These are phyloP conservation scores for Ctenodactylus gundi DNA, from an alignment of 2,113 vertebrate genomes.

Conservation along the genomic window DNA sequence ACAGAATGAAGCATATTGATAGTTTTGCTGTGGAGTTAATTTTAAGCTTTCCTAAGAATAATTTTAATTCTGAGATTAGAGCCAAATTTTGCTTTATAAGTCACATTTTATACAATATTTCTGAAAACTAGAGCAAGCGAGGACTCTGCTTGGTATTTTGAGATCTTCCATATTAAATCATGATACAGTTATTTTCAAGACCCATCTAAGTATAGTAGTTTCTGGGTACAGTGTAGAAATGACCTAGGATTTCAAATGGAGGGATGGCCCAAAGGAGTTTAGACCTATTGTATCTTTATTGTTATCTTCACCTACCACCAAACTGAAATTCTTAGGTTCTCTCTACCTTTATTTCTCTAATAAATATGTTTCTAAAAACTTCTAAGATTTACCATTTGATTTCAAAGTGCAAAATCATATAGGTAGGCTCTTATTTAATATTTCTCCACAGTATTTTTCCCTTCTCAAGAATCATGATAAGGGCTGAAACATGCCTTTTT, in stretches of 20 bases:
- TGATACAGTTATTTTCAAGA: constrained; percentile 52
- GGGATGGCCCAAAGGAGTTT: background rate
- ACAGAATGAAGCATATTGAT: constrained; percentile 82
- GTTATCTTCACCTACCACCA: background rate
- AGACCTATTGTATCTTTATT: background rate
- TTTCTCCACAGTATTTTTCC: background rate
- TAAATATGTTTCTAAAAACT: too few relatives aligned
- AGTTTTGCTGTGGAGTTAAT: constrained; percentile 82
- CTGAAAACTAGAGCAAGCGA: constrained; percentile 74
- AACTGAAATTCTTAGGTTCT: background rate
- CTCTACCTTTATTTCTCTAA: background rate
- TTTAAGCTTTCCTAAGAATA: constrained; percentile 85
- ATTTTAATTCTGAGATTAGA: constrained; percentile 83
- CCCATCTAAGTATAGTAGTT: background rate
- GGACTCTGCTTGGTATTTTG: constrained; percentile 72
- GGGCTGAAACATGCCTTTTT: background rate
- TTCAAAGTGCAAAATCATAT: background rate
- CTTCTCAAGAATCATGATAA: background rate
- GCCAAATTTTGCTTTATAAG: constrained; percentile 83
- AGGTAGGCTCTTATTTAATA: background rate
- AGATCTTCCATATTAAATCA: constrained; percentile 73
- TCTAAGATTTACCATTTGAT: background rate
- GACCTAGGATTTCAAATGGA: background rate
- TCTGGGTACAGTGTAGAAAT: background rate
- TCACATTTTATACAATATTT: constrained; percentile 72